A percentile compares a stretch with the other conserved stretches of the same genome.
Conservation (phyloP, 2,113 vertebrate species). For the Lepisosteus osseus region DNA sequence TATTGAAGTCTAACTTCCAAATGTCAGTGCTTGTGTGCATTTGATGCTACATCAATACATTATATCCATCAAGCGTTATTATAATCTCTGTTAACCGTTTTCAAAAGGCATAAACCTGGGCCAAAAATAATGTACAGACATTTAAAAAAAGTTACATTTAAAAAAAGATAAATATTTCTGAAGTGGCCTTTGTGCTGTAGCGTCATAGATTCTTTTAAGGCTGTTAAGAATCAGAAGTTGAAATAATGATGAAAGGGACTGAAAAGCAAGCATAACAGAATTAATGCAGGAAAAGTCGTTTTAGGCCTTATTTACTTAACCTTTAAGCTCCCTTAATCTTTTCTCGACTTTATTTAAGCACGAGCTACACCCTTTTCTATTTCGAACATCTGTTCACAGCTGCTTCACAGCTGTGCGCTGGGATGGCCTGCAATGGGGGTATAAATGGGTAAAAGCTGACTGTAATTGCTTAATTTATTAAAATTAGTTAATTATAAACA, state of each 20-base stretch:
- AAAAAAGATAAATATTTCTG: no score
- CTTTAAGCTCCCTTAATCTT: slow-evolving; percentile 37
- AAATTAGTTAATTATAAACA: slow-evolving; percentile 13
- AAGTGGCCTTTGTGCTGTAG: no score
- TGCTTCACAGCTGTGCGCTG: slow-evolving; percentile 33
- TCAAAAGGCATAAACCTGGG: no score
- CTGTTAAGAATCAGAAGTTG: not conserved
- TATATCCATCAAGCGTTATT: no score
- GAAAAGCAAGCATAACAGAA: slow-evolving; percentile 16
- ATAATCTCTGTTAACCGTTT: no score
- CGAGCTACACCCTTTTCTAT: slow-evolving; percentile 11
- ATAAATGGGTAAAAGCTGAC: slow-evolving; percentile 1
- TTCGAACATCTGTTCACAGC: slow-evolving; percentile 32
- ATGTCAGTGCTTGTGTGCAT: no score
- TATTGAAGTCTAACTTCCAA: no score
- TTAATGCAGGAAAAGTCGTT: slow-evolving; percentile 29
- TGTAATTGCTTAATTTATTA: slow-evolving; percentile 19
- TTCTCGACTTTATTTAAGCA: slow-evolving; percentile 30
- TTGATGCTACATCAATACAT: no score
- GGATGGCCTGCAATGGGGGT: slow-evolving; percentile 8
- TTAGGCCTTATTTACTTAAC: slow-evolving; percentile 37
- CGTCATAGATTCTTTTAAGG: not conserved
- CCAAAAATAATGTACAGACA: no score
- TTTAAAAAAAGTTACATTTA: no score
- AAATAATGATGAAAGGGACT: slow-evolving; percentile 22